Evolutionary conservation across 1,140 invertebrate genomes (phyloP).

Genomic region (Psix sp.): DNA sequence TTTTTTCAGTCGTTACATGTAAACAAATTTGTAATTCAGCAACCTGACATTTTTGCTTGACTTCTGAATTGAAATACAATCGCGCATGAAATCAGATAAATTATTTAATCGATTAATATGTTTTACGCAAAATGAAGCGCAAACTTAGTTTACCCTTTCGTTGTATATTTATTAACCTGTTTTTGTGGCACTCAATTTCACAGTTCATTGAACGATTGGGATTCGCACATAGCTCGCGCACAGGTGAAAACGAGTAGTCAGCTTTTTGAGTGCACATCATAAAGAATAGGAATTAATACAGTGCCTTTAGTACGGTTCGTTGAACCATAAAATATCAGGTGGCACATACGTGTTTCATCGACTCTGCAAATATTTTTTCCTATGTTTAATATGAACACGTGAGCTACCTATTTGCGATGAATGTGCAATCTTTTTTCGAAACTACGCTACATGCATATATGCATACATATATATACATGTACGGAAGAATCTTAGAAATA

Average conservation of each 20-base stretch:
- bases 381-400: conserved; percentile 56
- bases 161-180: conserved; percentile 51
- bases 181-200: conserved; percentile 42
- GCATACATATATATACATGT: conserved; percentile 25
- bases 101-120: too few species aligned
- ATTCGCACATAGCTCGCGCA: conserved; percentile 45
- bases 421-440: conserved; percentile 49
- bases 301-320: conserved; percentile 59
- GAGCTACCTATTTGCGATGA: conserved; percentile 53
- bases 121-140: too few species aligned
- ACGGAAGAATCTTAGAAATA: conserved; percentile 20
- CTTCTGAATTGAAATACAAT: too few species aligned
- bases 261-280: conserved; percentile 52
- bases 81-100: too few species aligned
- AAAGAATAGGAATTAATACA: conserved; percentile 59
- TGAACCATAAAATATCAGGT: conserved; percentile 65
- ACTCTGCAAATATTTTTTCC: conserved; percentile 64
- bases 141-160: too few species aligned
- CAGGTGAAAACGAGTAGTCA: conserved; percentile 62
- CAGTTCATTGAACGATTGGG: conserved; percentile 58
- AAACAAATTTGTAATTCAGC: too few species aligned
- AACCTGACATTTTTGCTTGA: too few species aligned
- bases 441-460: background rate
- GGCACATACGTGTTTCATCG: conserved; percentile 60
- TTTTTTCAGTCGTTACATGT: too few species aligned